Evolutionary conservation across 2,113 vertebrate genomes (phyloP), one percentile per base, ranked within the genome.

Genomic region (Pelmatolapia mariae): DNA sequence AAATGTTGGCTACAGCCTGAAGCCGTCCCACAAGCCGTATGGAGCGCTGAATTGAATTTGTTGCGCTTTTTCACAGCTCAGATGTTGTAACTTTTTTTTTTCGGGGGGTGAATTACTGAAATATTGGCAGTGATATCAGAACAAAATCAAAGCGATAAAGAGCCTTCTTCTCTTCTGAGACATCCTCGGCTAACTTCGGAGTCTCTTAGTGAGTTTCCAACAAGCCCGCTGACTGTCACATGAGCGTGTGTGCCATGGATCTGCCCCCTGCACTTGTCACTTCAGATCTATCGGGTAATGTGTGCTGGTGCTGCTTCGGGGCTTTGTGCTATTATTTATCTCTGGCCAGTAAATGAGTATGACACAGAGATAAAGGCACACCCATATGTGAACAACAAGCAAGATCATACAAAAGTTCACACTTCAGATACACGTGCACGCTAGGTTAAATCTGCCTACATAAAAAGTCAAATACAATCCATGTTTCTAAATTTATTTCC

Each of bases 211-310:
- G 19, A 87, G 83, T 87, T 83, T 88, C 61, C 92, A 79, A 80
- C 68, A 19, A 63, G 54, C 82, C 31, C 5, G 10, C 54, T 40
- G 47, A 87, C 87, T 91, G 91, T 89, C 91, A 81, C 73, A 61
- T 45, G 10, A 78, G 29, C 7, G 52, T 40, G 83, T 81, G 85
- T 86, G 83, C 81, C 18, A 81, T 71, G 83, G 91, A 92, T 94
- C 86, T 87, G 89, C 91, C 89, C 82, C 85, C 85, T 90, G 91
- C 91, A 92, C 89, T 92, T 94, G 94, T 95, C 95, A 94, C 91
- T 90, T 92, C 56, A 63, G 81, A 93, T 95, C 91, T 81, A 73
- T 93, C 7, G 83, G 81, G 79, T 83, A 86, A 87, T 83, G 89
- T 78, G 66, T 53, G 26, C 52, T 33, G 40, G 83, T 87, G 88